A percentile compares a stretch with the other conserved stretches of the same genome.
Conservation (phyloP, 2,113 vertebrate genomes). For the Catharus minimus region DNA sequence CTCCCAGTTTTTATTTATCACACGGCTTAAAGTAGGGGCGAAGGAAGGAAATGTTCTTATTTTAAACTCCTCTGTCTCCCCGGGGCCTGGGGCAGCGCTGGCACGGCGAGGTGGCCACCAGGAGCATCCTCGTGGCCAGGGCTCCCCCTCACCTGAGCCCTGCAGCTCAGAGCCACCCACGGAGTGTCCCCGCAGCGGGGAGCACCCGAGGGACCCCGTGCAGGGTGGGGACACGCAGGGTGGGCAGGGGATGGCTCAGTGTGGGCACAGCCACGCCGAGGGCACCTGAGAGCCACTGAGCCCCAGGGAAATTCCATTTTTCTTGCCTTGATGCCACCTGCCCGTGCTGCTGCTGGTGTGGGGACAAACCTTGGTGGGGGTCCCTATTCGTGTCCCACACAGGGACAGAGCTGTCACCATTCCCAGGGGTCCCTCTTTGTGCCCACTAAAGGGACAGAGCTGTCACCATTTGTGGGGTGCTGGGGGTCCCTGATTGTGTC, state of each 20-base stretch:
- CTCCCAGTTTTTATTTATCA: slow-evolving; percentile 42
- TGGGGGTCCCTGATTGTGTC: background rate
- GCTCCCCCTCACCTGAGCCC: background rate
- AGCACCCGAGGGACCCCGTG: background rate
- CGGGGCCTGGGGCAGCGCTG: background rate
- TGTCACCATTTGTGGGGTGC: fast-evolving
- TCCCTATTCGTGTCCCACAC: background rate
- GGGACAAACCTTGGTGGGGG: background rate
- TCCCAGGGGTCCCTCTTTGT: fast-evolving
- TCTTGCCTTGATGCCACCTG: background rate
- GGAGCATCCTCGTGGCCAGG: background rate
- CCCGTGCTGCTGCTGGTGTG: fast-evolving
- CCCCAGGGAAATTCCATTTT: background rate
- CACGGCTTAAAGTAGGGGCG: background rate
- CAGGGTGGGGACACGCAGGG: fast-evolving
- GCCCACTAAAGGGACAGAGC: background rate
- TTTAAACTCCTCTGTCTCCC: slow-evolving; percentile 27
- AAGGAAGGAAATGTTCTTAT: slow-evolving; percentile 60
- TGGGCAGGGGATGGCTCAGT: background rate
- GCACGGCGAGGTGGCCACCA: background rate
- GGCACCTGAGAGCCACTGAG: background rate
- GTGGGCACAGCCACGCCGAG: fast-evolving
- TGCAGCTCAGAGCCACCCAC: background rate
- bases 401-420: background rate
- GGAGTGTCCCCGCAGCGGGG: background rate